phyloP scores from a whole-genome alignment of 2,113 vertebrate species.

The Murina feae region DNA sequence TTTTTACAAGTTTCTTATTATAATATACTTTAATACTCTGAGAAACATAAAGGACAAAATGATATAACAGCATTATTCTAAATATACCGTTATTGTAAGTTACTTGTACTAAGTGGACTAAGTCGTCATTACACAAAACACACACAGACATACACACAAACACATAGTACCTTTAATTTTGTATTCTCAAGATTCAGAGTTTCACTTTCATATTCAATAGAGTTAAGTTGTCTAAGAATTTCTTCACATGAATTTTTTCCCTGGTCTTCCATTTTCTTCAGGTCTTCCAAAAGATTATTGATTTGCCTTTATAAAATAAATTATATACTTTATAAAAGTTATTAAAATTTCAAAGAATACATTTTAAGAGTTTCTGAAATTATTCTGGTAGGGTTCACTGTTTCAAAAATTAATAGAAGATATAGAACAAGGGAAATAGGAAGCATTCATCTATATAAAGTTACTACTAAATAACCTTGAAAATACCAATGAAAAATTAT shows the following conservation, averaged over 20 bases:
- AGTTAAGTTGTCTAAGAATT: constrained; percentile 80
- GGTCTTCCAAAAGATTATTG: constrained; percentile 77
- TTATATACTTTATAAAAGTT: neutral
- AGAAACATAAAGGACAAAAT: constrained; percentile 23
- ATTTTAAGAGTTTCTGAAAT: constrained; percentile 31
- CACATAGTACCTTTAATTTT: constrained; percentile 83
- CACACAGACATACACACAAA: neutral
- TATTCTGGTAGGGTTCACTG: neutral
- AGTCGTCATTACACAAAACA: neutral
- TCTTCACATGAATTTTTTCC: constrained; percentile 76
- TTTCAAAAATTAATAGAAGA: neutral
- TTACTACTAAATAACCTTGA: neutral
- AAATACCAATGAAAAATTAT: neutral
- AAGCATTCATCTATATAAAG: neutral
- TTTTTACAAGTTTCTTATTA: neutral
- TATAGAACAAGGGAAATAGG: neutral
- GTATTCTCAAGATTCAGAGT: constrained; percentile 82
- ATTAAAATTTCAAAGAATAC: neutral
- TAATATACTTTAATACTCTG: neutral
- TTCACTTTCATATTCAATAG: constrained; percentile 80
- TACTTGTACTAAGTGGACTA: neutral
- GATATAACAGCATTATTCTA: neutral
- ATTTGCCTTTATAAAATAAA: constrained; percentile 83
- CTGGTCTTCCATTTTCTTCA: constrained; percentile 78
- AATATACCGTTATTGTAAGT: neutral